Conservation (phyloP, 37 sponge, comb jelly and placozoan species). For the Mnemiopsis leidyi region DNA sequence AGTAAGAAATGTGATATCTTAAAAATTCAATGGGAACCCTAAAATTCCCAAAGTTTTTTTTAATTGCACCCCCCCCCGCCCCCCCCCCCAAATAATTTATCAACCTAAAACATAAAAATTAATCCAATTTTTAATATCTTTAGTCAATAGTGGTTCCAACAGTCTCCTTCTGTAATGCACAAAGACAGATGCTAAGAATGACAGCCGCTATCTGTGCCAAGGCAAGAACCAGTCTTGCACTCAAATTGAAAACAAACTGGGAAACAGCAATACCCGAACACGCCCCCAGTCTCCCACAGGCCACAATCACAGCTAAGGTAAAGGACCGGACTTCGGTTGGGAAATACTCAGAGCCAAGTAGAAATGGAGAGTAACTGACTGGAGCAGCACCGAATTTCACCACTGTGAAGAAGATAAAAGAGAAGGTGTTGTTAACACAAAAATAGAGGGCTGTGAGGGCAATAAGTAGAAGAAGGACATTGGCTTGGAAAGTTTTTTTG, state of each 20-base stretch:
- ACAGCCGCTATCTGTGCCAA: neutral
- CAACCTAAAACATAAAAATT: too few relatives aligned
- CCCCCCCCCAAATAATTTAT: too few relatives aligned
- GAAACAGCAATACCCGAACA: neutral
- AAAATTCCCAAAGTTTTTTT: too few relatives aligned
- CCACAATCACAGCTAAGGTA: neutral
- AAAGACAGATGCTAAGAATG: neutral
- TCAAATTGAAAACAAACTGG: neutral
- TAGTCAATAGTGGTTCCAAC: neutral
- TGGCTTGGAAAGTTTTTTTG: neutral
- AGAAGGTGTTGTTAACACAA: neutral
- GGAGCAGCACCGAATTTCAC: neutral
- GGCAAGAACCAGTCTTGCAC: neutral
- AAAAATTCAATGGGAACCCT: too few relatives aligned
- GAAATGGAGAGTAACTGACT: neutral
- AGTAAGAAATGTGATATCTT: too few relatives aligned
- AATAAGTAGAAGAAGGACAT: neutral
- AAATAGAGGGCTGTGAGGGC: neutral
- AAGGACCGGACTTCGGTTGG: neutral
- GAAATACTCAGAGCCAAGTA: slow-evolving; percentile 5
- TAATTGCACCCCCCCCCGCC: too few relatives aligned
- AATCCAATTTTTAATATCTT: too few relatives aligned
- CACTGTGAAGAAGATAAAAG: neutral
- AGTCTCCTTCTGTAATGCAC: neutral
- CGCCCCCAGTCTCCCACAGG: neutral